phyloP scores from a whole-genome alignment of 2,113 vertebrate species.

The Telmatochromis sp. region DNA sequence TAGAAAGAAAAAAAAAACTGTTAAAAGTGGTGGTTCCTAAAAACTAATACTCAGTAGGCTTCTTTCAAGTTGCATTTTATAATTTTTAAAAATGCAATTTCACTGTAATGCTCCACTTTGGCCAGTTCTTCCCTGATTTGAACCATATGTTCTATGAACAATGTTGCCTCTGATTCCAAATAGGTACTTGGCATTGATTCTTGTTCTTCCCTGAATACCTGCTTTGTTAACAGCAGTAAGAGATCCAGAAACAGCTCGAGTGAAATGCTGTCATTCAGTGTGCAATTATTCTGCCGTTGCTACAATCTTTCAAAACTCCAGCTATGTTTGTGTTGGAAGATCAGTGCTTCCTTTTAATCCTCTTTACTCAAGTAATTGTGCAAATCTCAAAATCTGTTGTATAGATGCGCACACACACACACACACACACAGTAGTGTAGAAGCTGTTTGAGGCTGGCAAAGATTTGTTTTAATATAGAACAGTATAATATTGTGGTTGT shows the following conservation, averaged over 20 bases:
- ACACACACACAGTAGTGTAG: not conserved
- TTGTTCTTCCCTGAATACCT: not conserved
- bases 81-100: not conserved
- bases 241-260: not conserved
- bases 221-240: not conserved
- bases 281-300: not conserved
- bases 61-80: not conserved
- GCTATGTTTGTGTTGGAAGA: not conserved
- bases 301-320: not conserved
- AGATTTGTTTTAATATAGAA: not conserved
- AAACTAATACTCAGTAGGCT: not conserved
- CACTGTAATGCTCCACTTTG: not conserved
- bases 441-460: not conserved
- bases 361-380: not conserved
- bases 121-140: not conserved
- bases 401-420: not conserved
- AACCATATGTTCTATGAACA: not conserved
- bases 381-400: not conserved
- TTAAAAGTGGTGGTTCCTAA: not conserved
- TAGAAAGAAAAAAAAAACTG: not conserved
- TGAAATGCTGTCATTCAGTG: not conserved
- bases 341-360: not conserved
- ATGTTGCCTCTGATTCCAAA: not conserved
- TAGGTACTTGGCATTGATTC: not conserved
- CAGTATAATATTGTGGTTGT: not conserved